These are phyloP conservation scores for Fragum fragum DNA, from an alignment of 2,888 invertebrate species.

Conservation along the genomic window DNA sequence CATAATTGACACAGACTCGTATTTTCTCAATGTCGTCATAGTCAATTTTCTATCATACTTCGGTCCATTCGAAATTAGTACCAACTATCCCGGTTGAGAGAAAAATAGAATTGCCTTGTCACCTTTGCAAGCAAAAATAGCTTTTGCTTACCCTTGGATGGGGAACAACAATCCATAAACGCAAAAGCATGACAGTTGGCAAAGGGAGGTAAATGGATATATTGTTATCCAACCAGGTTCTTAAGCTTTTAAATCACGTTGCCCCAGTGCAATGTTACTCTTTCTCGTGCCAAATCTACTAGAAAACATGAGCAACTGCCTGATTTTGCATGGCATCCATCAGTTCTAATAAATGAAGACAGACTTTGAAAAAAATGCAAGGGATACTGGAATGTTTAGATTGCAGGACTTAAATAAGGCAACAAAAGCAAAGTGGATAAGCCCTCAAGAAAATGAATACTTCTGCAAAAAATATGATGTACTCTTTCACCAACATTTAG, in stretches of 20 bases:
- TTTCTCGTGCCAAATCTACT: constrained; percentile 66
- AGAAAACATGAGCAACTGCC: constrained; percentile 38
- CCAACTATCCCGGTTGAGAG: constrained; percentile 66
- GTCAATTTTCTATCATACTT: no score
- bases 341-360: constrained; percentile 56
- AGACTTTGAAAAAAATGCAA: constrained; percentile 41
- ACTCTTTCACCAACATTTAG: no score
- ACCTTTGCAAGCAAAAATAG: constrained; percentile 55
- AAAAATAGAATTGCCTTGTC: constrained; percentile 61
- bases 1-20: constrained; percentile 32
- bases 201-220: constrained; percentile 56
- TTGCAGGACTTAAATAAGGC: no score
- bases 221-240: constrained; percentile 66
- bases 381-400: no score
- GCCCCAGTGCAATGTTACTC: constrained; percentile 65
- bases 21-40: no score
- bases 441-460: no score
- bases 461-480: no score
- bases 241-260: constrained; percentile 53
- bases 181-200: constrained; percentile 73
- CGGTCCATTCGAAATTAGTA: constrained; percentile 53
- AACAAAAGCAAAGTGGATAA: no score
- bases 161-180: constrained; percentile 68
- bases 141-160: constrained; percentile 64
- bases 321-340: constrained; percentile 67